Evolutionary conservation across 2,888 invertebrate genomes (phyloP), one percentile per base, ranked within the genome.

Genomic region (Dioctria rufipes): DNA sequence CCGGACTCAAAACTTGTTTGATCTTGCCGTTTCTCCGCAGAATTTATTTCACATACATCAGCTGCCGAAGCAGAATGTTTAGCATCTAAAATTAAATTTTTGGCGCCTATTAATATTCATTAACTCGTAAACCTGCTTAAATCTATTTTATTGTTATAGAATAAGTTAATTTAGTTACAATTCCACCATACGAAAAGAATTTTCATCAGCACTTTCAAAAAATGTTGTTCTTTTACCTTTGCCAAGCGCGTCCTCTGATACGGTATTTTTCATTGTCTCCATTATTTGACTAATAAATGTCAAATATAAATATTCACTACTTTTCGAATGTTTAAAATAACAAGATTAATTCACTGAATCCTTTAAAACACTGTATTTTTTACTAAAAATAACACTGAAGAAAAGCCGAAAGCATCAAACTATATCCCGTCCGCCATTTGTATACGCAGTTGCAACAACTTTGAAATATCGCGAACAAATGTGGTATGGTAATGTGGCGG

Each of bases 401-500:
- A 80, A 81, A 81, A 61, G 80, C 81, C 80, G 80, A 81, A 81
- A 77, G 63, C 77, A 80, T 77, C 49, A 79, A 67, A 77, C 49
- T 61, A 60, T 80, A 66, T 73, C 61, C 67, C 79, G 79, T 73
- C 79, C 81, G 81, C 81, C 81, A 81, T 81, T 81, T 81, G 81
- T 81, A 80, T 81, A 81, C 80, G 65, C 80, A 80, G 81, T 61
- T 46, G 61, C 69, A 43, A 73, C 81, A 81, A 81, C 66, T 39
- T 67, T 46, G 49, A 11, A 39, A 81, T 71, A 25, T 8, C 3
- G 25, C 49, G 78, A 63, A 65, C 6, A 42, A 37, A 46, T 49
- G 25, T 46, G 37, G 13, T 49, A n/a, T 25, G 37, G 13, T 46
- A 37, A 13, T 8, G 8, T 46, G 37, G 37, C 6, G 67, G 67